These are phyloP conservation scores for Lycopodina hypogea DNA, from an alignment of 37 sponge, comb jelly and placozoan species.

Conservation along the genomic window DNA sequence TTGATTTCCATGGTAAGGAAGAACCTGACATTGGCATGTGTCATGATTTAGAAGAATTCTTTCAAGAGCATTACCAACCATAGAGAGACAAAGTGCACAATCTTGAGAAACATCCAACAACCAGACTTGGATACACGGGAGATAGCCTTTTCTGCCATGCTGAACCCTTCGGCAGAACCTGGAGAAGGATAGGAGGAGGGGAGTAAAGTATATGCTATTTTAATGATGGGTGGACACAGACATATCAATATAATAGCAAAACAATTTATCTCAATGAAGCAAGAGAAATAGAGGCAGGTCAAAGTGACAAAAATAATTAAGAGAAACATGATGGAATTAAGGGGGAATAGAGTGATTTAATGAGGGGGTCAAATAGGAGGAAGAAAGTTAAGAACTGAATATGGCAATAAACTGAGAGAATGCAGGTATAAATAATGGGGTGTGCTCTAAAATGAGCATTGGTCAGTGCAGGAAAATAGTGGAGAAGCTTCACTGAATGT, in stretches of 20 bases:
- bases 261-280: not conserved
- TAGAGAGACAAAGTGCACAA: constrained; percentile 93
- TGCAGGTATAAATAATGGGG: no score
- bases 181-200: not conserved
- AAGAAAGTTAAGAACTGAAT: not conserved
- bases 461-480: no score
- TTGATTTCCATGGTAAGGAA: not conserved
- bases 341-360: no score
- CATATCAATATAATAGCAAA: not conserved
- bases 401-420: not conserved
- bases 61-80: constrained; percentile 30
- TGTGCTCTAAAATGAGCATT: no score
- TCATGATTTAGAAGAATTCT: not conserved
- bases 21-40: no score
- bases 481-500: no score
- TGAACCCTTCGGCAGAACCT: constrained; percentile 97
- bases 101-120: constrained; percentile 96
- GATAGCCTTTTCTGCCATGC: no score
- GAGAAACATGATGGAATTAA: no score
- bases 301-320: not conserved
- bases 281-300: not conserved
- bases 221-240: not conserved
- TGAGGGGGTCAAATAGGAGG: not conserved
- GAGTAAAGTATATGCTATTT: not conserved
- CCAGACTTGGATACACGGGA: constrained; percentile 87